Evolutionary conservation across 2,888 invertebrate species (phyloP).

Genomic region (Agrochola circellaris): DNA sequence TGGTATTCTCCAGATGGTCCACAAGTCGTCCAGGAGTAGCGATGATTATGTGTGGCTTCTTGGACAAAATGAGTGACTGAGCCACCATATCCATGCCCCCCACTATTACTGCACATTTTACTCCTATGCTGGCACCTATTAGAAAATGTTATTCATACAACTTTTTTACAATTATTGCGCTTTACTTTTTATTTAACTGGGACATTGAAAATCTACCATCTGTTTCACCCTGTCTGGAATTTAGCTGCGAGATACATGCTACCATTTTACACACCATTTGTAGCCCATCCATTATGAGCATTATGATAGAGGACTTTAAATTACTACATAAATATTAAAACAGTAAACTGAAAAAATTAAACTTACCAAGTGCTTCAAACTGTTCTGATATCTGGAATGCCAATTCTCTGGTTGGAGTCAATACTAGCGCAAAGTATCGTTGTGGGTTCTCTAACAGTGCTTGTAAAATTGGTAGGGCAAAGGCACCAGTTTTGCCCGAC

Average conservation of each 20-base stretch:
- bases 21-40: slow-evolving; percentile 99
- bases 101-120: slow-evolving; percentile 98
- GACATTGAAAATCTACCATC: background rate
- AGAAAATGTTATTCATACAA: background rate
- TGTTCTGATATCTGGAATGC: slow-evolving; percentile 99
- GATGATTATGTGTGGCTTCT: slow-evolving; percentile 99
- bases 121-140: slow-evolving; percentile 94
- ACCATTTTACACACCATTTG: background rate
- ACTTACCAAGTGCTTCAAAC: slow-evolving; percentile 97
- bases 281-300: background rate
- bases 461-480: slow-evolving; percentile 98
- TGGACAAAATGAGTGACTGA: slow-evolving; percentile 96
- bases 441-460: slow-evolving; percentile 97
- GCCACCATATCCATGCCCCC: slow-evolving; percentile 99
- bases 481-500: slow-evolving; percentile 99
- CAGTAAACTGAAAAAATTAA: background rate
- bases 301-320: background rate
- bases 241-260: background rate
- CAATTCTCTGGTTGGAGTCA: slow-evolving; percentile 99
- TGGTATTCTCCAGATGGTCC: slow-evolving; percentile 99
- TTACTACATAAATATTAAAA: background rate
- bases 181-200: background rate
- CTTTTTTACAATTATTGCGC: background rate
- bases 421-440: slow-evolving; percentile 96
- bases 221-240: background rate